Percentiles rank a stretch among this genome's conserved stretches.
These are phyloP conservation scores for Epirrhoe tristata DNA, from an alignment of 2,888 invertebrate genomes.

Conservation along the genomic window DNA sequence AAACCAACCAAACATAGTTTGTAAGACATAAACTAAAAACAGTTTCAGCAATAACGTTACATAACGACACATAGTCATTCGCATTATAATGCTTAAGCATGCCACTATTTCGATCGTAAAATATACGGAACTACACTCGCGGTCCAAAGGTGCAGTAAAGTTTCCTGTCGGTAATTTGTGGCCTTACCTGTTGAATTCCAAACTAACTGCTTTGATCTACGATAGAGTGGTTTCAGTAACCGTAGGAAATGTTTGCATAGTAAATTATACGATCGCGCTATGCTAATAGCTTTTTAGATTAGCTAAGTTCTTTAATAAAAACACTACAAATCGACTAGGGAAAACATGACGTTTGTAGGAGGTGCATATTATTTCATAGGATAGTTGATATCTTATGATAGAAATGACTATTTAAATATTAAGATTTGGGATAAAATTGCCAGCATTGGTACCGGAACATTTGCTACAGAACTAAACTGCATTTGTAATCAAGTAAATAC, in stretches of 20 bases:
- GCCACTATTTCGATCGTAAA: conserved; percentile 10
- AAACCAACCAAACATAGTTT: background rate
- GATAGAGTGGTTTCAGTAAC: conserved; percentile 30
- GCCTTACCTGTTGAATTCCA: conserved; percentile 40
- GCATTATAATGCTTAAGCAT: background rate
- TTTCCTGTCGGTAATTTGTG: conserved; percentile 48
- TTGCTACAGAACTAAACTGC: no score
- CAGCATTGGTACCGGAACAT: no score
- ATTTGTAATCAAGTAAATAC: no score
- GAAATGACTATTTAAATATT: no score
- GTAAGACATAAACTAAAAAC: background rate
- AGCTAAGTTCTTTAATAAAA: background rate
- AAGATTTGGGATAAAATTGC: no score
- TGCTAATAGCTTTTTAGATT: background rate
- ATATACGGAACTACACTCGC: conserved; percentile 18
- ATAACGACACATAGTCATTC: background rate
- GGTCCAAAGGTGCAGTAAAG: conserved; percentile 44
- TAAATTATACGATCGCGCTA: conserved; percentile 1
- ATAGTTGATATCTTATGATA: no score
- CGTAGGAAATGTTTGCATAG: background rate
- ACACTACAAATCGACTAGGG: no score
- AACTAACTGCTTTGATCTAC: conserved; percentile 32
- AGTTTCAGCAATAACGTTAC: background rate
- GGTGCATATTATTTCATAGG: no score
- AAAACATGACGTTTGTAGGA: no score